Conservation (phyloP, 1,140 invertebrate genomes). For the Polyergus mexicanus region DNA sequence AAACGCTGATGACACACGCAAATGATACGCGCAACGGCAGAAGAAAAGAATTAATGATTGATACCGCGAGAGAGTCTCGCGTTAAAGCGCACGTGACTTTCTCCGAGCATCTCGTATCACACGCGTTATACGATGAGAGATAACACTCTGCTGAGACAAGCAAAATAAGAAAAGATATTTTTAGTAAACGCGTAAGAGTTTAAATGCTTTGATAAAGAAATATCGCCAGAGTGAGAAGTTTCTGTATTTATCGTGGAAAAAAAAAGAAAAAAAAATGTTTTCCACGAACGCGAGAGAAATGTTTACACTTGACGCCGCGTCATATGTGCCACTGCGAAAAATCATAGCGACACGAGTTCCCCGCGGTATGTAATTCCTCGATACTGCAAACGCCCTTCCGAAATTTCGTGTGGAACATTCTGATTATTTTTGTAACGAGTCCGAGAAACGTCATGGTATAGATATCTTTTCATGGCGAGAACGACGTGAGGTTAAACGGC, state of each 20-base stretch:
- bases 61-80: not conserved
- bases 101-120: not conserved
- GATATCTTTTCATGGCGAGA: conserved; percentile 24
- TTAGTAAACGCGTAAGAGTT: conserved; percentile 17
- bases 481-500: not conserved
- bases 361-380: not conserved
- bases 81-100: conserved; percentile 31
- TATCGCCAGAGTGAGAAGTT: not conserved
- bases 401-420: not conserved
- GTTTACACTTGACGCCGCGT: not conserved
- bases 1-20: conserved; percentile 29
- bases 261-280: not conserved
- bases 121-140: not conserved
- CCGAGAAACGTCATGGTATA: conserved; percentile 23
- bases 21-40: not conserved
- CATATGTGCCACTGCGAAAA: not conserved
- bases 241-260: not conserved
- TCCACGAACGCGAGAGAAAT: not conserved
- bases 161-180: conserved; percentile 20
- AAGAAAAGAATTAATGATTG: not conserved
- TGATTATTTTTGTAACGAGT: conserved; percentile 59
- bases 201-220: conserved; percentile 1
- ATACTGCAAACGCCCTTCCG: not conserved
- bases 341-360: conserved; percentile 8
- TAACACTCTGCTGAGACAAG: conserved; percentile 10